A percentile compares a stretch with the other conserved stretches of the same genome.
Conservation (phyloP, 1,140 invertebrate genomes). For the Nebria ingens region DNA sequence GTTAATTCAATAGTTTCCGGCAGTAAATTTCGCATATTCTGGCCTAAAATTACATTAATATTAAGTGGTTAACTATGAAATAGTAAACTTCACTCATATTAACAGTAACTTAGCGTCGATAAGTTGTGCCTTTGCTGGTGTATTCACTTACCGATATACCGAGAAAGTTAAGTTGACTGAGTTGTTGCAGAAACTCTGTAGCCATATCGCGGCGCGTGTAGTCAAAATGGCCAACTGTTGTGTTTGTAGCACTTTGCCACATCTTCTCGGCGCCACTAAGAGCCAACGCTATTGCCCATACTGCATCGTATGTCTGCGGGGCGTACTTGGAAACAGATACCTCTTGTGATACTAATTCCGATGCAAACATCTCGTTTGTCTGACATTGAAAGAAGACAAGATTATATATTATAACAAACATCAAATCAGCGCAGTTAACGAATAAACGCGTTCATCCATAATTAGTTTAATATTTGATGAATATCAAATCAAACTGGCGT, state of each 20-base stretch:
- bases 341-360: conserved; percentile 43
- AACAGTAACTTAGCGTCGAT: too few species aligned
- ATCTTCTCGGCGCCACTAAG: conserved; percentile 38
- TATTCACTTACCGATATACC: conserved; percentile 66
- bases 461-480: too few species aligned
- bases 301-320: conserved; percentile 74
- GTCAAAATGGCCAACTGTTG: conserved; percentile 53
- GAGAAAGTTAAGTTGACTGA: conserved; percentile 62
- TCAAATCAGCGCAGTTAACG: too few species aligned
- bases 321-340: conserved; percentile 55
- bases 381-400: too few species aligned
- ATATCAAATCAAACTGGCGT: too few species aligned
- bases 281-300: conserved; percentile 76
- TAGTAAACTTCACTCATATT: too few species aligned
- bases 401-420: too few species aligned
- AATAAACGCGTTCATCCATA: too few species aligned
- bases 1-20: too few species aligned
- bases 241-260: conserved; percentile 24
- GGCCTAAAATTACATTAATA: too few species aligned
- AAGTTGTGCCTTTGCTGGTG: background rate
- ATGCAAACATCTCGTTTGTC: conserved; percentile 58
- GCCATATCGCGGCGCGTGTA: conserved; percentile 60
- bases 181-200: conserved; percentile 51
- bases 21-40: too few species aligned
- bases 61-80: too few species aligned